A percentile compares a stretch with the other conserved stretches of the same genome.
These are phyloP conservation scores for Urophycis tenuis DNA, from an alignment of 2,797 vertebrate species.

Conservation along the genomic window DNA sequence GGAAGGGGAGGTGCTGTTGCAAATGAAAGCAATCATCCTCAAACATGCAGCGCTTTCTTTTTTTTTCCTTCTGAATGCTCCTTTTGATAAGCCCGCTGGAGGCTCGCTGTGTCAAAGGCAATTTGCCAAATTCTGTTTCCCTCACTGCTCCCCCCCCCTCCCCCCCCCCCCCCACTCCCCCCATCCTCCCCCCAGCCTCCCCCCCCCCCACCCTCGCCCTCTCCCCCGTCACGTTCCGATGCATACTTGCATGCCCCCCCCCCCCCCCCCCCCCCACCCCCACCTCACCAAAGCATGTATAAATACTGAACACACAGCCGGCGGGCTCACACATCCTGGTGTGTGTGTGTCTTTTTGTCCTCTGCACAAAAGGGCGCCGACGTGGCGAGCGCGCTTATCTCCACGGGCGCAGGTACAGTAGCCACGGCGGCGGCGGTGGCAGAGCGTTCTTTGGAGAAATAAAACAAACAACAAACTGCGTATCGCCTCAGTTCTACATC, in stretches of 20 bases:
- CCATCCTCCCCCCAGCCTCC: neutral
- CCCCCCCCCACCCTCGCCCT: neutral
- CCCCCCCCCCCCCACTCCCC: neutral
- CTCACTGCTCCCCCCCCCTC: neutral
- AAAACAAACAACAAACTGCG: too few relatives aligned
- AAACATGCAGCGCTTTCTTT: slow-evolving; percentile 24
- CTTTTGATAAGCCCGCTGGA: slow-evolving; percentile 14
- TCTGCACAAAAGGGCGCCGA: too few relatives aligned
- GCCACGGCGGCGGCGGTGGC: too few relatives aligned
- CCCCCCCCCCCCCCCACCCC: neutral
- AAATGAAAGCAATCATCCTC: slow-evolving; percentile 41
- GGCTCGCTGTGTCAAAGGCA: slow-evolving; percentile 13
- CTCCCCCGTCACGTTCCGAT: neutral
- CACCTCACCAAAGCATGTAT: too few relatives aligned
- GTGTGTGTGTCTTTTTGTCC: too few relatives aligned
- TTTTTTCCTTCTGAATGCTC: slow-evolving; percentile 3
- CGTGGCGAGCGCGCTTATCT: too few relatives aligned
- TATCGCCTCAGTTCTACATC: too few relatives aligned
- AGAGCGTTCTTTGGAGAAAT: too few relatives aligned
- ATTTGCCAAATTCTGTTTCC: slow-evolving; percentile 14
- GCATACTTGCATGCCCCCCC: neutral
- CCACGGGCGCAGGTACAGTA: too few relatives aligned
- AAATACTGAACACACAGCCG: too few relatives aligned
- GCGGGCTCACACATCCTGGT: too few relatives aligned
- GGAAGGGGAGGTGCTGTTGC: neutral